Conservation (phyloP, 2,113 vertebrate genomes). For the Sitta europaea region DNA sequence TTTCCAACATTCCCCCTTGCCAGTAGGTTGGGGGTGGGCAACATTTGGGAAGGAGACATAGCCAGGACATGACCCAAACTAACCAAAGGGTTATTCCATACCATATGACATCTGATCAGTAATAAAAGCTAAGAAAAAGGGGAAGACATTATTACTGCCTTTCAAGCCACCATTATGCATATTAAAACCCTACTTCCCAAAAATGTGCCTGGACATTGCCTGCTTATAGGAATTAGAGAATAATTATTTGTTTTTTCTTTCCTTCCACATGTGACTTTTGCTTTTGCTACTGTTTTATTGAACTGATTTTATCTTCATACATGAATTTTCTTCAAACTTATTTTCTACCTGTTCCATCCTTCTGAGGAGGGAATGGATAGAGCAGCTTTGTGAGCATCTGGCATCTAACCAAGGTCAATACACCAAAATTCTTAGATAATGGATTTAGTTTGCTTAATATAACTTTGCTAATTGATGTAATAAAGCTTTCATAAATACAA, state of each 20-base stretch:
- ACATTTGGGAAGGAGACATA: background rate
- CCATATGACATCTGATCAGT: background rate
- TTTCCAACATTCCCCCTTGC: background rate
- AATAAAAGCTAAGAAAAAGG: background rate
- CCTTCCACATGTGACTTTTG: background rate
- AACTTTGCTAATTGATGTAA: background rate
- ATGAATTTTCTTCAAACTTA: background rate
- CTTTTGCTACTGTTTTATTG: background rate
- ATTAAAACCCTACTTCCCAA: background rate
- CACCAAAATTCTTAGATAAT: background rate
- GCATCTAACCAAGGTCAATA: background rate
- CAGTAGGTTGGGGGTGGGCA: background rate
- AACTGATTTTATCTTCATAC: background rate
- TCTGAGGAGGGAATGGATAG: background rate
- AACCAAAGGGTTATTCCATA: background rate
- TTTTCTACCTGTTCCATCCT: background rate
- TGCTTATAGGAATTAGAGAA: background rate
- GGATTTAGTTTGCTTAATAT: background rate
- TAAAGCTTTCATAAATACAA: background rate
- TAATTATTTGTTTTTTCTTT: background rate
- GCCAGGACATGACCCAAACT: background rate
- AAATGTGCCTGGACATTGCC: fast-evolving
- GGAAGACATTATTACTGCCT: background rate
- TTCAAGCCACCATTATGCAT: background rate
- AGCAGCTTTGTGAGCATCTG: background rate